Base-by-base conservation (phyloP, 2,888 invertebrate species). In the Pristionchus exspectatus region DNA sequence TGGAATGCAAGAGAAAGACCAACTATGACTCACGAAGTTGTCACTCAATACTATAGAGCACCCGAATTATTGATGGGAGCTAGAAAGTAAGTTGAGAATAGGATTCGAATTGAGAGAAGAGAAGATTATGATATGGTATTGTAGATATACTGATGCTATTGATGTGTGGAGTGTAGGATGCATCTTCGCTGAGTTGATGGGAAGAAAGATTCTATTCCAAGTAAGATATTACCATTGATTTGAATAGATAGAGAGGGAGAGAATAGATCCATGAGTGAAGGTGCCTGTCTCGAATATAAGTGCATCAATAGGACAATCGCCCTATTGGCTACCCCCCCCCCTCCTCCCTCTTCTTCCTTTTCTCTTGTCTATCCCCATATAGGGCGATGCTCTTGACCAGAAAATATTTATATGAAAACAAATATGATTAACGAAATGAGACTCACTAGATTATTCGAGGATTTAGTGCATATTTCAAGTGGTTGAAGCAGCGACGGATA, bases 111-210 rank as follows among this genome's bases (percentile, higher is more conserved):
- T 10, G 38, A 38, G 38, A 38, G 38, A 38, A 38, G 38, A 38
- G 38, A 38, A 38, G 77, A 27, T 24, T 27, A 66, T 10, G 27
- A 10, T 66, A 33, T 14, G 9, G 1, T 33, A n/a, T 33, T 81
- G 81, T 69, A 98, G 98, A 95, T 99, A 99, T 96, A 97, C 98
- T 14, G 97, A 97, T 18, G 98, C 98, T 9, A 98, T 99, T 83
- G 99, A 99, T 95, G 98, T 99, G 89, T 99, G 99, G 99, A 98
- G 98, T 77, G 98, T 99, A 83, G 99, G 99, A 84, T 99, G 99
- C 96, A 99, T 99, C 95, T 99, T 99, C 95, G 99, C 98, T 69
- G 99, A 99, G 95, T 96, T 99, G 90, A 96, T 99, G 86, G 98
- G 98, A 90, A 96, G 99, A 92, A 96, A 98, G 94, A 99, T 99